Conservation (phyloP, 37 sponge, comb jelly and placozoan species). For the Geodia barretti region DNA sequence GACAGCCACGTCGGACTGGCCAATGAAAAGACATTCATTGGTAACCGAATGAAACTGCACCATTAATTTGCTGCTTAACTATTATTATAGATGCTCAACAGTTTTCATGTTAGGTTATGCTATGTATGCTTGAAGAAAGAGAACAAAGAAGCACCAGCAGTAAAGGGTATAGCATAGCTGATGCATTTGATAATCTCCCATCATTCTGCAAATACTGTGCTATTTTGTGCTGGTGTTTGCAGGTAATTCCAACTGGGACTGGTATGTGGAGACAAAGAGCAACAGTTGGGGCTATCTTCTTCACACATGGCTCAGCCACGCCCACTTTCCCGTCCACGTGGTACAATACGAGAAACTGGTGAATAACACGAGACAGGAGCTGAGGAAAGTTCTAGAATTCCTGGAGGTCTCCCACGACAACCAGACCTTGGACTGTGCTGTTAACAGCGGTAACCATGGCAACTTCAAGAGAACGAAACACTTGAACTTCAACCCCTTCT, state of each 20-base stretch:
- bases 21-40: constrained; percentile 38
- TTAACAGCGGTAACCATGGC: constrained; percentile 41
- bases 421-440: constrained; percentile 46
- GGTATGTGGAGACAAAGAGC: constrained; percentile 52
- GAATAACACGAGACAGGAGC: constrained; percentile 39
- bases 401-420: constrained; percentile 28
- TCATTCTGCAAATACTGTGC: too few relatives aligned
- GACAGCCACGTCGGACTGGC: constrained; percentile 57
- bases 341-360: constrained; percentile 72
- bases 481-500: constrained; percentile 65
- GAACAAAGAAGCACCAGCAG: background rate
- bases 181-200: too few relatives aligned
- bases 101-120: background rate
- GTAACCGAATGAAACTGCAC: constrained; percentile 11
- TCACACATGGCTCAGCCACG: constrained; percentile 61
- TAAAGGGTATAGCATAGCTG: too few relatives aligned
- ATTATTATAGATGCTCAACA: too few relatives aligned
- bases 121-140: background rate
- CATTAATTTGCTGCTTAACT: too few relatives aligned
- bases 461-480: constrained; percentile 54
- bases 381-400: constrained; percentile 58
- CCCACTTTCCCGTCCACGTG: constrained; percentile 40
- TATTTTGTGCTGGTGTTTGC: constrained; percentile 1
- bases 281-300: constrained; percentile 44
- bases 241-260: constrained; percentile 65